A percentile compares a stretch with the other conserved stretches of the same genome.
These are phyloP conservation scores for Drosophila pullipes DNA, from an alignment of 2,888 invertebrate species.

Conservation along the genomic window DNA sequence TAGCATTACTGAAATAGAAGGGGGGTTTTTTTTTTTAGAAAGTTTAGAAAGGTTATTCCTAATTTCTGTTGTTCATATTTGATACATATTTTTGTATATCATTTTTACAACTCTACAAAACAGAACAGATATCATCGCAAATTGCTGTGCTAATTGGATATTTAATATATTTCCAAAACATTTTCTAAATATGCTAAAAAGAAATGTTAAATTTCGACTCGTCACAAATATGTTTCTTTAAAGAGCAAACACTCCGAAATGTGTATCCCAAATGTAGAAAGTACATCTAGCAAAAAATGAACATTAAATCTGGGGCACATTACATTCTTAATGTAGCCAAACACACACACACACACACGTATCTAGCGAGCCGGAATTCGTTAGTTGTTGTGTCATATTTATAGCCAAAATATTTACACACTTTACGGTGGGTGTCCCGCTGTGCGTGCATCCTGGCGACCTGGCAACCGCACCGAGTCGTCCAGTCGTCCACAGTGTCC, in stretches of 20 bases:
- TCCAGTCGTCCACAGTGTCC: slow-evolving; percentile 19
- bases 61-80: background rate
- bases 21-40: background rate
- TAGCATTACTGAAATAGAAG: background rate
- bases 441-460: slow-evolving; percentile 61
- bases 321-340: background rate
- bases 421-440: slow-evolving; percentile 58
- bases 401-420: slow-evolving; percentile 80
- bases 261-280: background rate
- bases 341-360: background rate
- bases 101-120: background rate
- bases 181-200: background rate
- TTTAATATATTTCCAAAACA: background rate
- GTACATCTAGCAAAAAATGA: background rate
- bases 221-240: background rate
- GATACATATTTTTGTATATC: background rate
- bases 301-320: background rate
- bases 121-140: background rate
- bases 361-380: background rate
- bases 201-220: no score
- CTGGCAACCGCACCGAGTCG: slow-evolving; percentile 37
- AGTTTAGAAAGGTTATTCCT: background rate
- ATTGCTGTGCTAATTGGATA: background rate
- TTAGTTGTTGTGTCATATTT: slow-evolving; percentile 56
- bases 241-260: background rate